A percentile compares a stretch with the other conserved stretches of the same genome.
phyloP scores from a whole-genome alignment of 1,140 invertebrate species.

The Drosophila pectinifera region DNA sequence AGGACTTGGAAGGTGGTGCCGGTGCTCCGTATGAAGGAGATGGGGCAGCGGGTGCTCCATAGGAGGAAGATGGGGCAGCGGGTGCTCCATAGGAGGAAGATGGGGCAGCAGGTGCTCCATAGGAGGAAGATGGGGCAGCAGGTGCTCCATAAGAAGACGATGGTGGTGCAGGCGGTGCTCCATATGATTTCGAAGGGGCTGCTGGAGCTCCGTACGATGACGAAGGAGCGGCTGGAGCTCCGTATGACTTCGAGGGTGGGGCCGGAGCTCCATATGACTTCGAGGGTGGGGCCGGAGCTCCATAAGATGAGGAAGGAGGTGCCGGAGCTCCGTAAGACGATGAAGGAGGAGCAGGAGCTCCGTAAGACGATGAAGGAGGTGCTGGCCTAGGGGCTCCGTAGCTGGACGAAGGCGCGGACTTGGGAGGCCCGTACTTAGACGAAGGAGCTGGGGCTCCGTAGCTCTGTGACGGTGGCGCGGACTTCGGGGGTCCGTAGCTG shows the following conservation, averaged over 20 bases:
- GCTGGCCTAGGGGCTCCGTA: constrained; percentile 59
- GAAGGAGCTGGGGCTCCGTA: constrained; percentile 85
- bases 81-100: constrained; percentile 71
- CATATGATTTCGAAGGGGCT: constrained; percentile 82
- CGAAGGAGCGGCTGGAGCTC: constrained; percentile 74
- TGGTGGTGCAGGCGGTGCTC: constrained; percentile 33
- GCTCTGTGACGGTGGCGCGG: constrained; percentile 69
- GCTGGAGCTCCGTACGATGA: constrained; percentile 83
- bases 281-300: constrained; percentile 31
- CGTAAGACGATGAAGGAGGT: constrained; percentile 81
- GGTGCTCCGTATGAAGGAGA: constrained; percentile 80
- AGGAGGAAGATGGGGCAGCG: constrained; percentile 80
- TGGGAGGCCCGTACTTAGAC: constrained; percentile 86
- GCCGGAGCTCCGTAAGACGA: constrained; percentile 83
- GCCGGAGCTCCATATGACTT: constrained; percentile 13
- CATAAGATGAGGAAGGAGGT: constrained; percentile 82
- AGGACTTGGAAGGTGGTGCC: constrained; percentile 61
- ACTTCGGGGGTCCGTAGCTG: constrained; percentile 73
- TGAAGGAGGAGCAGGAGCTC: constrained; percentile 74
- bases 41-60: constrained; percentile 83
- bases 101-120: constrained; percentile 82
- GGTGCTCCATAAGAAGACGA: constrained; percentile 13
- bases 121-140: constrained; percentile 35
- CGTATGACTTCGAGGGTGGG: constrained; percentile 67
- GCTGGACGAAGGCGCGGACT: constrained; percentile 79